A percentile compares a stretch with the other conserved stretches of the same genome.
These are phyloP conservation scores for Decapterus maruadsi DNA, from an alignment of 2,797 vertebrate genomes.

Conservation along the genomic window DNA sequence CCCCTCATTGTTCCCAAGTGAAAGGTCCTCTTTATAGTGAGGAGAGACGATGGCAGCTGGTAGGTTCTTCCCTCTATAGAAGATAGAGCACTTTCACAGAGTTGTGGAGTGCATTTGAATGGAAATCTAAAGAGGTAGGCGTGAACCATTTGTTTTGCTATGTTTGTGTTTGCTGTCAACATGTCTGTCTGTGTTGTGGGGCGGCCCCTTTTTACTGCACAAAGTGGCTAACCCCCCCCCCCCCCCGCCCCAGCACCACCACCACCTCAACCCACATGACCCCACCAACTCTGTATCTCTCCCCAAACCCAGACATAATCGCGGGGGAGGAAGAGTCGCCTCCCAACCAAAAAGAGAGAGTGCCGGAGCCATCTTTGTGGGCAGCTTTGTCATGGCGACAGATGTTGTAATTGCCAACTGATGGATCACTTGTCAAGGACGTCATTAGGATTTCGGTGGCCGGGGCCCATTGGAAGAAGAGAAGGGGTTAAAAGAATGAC, in stretches of 20 bases:
- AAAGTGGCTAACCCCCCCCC: constrained; percentile 73
- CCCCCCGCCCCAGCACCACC: too few relatives aligned
- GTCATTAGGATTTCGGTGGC: constrained; percentile 83
- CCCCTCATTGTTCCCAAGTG: constrained; percentile 85
- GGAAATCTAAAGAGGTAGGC: constrained; percentile 91
- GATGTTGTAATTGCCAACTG: constrained; percentile 92
- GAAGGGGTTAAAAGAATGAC: constrained; percentile 81
- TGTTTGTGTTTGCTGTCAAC: constrained; percentile 93
- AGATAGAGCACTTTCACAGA: constrained; percentile 88
- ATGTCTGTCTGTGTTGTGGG: constrained; percentile 88
- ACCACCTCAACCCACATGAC: constrained; percentile 56
- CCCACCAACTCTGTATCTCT: constrained; percentile 63
- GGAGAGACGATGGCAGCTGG: constrained; percentile 88
- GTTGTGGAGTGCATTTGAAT: constrained; percentile 89
- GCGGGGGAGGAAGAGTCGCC: constrained; percentile 76
- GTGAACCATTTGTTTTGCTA: constrained; percentile 91
- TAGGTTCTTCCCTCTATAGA: constrained; percentile 88
- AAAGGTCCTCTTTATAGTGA: constrained; percentile 87
- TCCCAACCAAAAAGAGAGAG: constrained; percentile 62
- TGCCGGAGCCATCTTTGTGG: constrained; percentile 80
- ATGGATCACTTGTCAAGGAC: constrained; percentile 86
- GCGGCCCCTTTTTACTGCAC: constrained; percentile 83
- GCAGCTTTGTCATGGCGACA: constrained; percentile 84
- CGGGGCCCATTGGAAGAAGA: constrained; percentile 58
- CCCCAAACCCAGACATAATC: constrained; percentile 78